A percentile compares a stretch with the other conserved stretches of the same genome.
These are phyloP conservation scores for Drosophila imparisetae DNA, from an alignment of 2,888 invertebrate species.

Conservation along the genomic window DNA sequence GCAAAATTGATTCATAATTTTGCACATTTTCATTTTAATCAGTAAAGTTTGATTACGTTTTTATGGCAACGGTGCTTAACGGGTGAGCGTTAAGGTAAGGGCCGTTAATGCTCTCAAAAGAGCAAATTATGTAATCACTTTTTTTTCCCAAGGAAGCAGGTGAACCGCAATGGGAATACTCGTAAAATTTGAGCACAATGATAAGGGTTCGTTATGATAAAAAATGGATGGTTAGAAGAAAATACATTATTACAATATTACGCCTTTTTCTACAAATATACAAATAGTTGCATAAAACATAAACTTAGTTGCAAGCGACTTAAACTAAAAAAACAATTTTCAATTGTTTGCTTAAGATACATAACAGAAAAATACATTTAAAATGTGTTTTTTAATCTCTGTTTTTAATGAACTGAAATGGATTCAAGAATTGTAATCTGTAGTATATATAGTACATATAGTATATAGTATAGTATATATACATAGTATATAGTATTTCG, in stretches of 20 bases:
- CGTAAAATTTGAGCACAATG: not conserved
- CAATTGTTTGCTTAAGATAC: not conserved
- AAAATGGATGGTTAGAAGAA: not conserved
- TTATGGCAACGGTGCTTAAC: slow-evolving; percentile 19
- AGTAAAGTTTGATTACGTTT: slow-evolving; percentile 61
- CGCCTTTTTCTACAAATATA: not conserved
- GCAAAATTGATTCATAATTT: slow-evolving; percentile 76
- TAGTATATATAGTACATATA: no score
- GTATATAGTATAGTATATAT: no score
- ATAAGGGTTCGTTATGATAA: not conserved
- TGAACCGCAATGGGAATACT: slow-evolving; percentile 1
- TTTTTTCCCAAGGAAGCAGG: not conserved
- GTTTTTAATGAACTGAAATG: not conserved
- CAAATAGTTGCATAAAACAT: not conserved
- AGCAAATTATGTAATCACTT: slow-evolving; percentile 19
- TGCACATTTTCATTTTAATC: slow-evolving; percentile 68
- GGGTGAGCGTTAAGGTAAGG: slow-evolving; percentile 3
- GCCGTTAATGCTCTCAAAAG: slow-evolving; percentile 8
- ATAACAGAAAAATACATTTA: not conserved
- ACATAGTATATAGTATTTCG: not conserved
- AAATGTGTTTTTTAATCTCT: not conserved
- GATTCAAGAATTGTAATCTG: no score
- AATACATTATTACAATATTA: not conserved
- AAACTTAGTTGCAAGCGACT: not conserved
- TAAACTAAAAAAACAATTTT: not conserved